These are phyloP conservation scores for Perdita meconis DNA, from an alignment of 2,888 invertebrate species.

Conservation along the genomic window DNA sequence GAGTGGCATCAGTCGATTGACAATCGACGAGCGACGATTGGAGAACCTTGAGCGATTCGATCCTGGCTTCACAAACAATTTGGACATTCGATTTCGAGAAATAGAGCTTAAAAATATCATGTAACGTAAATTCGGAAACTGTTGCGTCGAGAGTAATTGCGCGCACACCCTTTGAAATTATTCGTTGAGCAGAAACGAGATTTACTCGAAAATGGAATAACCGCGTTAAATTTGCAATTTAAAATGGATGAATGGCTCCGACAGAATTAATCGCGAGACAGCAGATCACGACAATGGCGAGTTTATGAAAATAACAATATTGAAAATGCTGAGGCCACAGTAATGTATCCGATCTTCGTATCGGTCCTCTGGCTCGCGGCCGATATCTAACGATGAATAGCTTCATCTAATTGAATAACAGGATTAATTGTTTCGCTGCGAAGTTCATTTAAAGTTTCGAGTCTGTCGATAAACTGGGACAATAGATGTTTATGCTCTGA, in stretches of 20 bases:
- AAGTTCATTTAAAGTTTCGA: conserved; percentile 17
- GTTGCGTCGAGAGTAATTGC: neutral
- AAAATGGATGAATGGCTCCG: conserved; percentile 34
- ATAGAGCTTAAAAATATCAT: neutral
- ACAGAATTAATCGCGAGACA: conserved; percentile 29
- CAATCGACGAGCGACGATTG: conserved; percentile 32
- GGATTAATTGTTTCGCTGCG: conserved; percentile 59
- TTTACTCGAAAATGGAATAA: neutral
- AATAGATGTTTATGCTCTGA: too few relatives aligned
- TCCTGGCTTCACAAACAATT: conserved; percentile 34
- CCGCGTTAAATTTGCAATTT: conserved; percentile 1
- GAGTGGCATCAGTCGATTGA: conserved; percentile 49
- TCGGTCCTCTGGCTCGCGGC: too few relatives aligned
- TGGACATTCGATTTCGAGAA: conserved; percentile 4
- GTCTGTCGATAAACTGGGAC: conserved; percentile 10
- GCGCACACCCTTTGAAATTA: neutral
- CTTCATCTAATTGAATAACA: conserved; percentile 74
- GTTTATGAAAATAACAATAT: neutral
- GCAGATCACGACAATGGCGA: conserved; percentile 33
- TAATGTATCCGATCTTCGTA: too few relatives aligned
- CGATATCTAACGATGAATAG: conserved; percentile 66
- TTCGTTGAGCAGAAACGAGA: too few relatives aligned
- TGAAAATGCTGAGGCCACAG: too few relatives aligned
- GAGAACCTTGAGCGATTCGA: conserved; percentile 50
- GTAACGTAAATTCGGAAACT: neutral